These are phyloP conservation scores for Tachina grossa DNA, from an alignment of 2,888 invertebrate species.

Conservation along the genomic window DNA sequence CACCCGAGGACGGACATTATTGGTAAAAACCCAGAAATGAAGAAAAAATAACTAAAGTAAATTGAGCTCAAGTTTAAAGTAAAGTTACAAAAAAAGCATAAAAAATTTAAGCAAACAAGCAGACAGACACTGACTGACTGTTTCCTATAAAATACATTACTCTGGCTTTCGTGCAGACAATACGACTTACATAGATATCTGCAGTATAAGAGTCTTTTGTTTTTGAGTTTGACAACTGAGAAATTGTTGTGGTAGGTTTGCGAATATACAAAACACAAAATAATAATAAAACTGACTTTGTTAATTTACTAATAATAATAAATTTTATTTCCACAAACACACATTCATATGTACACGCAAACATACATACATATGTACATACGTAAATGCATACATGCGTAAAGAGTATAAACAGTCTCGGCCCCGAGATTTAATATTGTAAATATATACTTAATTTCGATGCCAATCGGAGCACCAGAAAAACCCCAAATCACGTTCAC, in stretches of 20 bases:
- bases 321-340: background rate
- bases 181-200: slow-evolving; percentile 33
- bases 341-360: background rate
- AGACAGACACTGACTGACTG: slow-evolving; percentile 47
- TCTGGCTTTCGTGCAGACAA: slow-evolving; percentile 33
- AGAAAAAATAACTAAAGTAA: slow-evolving; percentile 15
- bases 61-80: slow-evolving; percentile 68
- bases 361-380: background rate
- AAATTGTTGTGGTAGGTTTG: slow-evolving; percentile 66
- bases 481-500: slow-evolving; percentile 63
- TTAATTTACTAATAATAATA: slow-evolving; percentile 6
- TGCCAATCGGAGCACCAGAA: slow-evolving; percentile 2
- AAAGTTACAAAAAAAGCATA: slow-evolving; percentile 30
- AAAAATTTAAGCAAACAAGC: slow-evolving; percentile 41
- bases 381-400: background rate
- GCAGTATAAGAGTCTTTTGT: slow-evolving; percentile 67
- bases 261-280: slow-evolving; percentile 16
- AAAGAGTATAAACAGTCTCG: background rate
- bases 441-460: background rate
- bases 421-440: background rate
- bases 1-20: slow-evolving; percentile 36
- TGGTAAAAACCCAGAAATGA: slow-evolving; percentile 67
- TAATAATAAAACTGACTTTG: background rate
- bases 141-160: slow-evolving; percentile 66
- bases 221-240: slow-evolving; percentile 43